Evolutionary conservation across 2,797 vertebrate species (phyloP).

Genomic region (Coranthus polyacanthus): DNA sequence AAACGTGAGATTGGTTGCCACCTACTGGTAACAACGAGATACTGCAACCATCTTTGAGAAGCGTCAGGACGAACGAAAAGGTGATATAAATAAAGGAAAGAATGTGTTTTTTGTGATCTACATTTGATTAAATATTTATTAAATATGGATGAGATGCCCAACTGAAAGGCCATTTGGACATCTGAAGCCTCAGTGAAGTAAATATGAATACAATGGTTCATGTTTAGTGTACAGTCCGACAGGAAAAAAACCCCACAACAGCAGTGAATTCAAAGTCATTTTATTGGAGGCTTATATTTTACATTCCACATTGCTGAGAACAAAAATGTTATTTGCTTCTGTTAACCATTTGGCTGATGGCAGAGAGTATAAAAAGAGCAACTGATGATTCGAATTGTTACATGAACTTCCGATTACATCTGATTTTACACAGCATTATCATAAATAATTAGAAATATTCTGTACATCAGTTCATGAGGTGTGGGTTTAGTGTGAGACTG

Average conservation of each 20-base stretch:
- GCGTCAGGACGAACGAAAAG: too few relatives aligned
- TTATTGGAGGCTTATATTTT: constrained; percentile 66
- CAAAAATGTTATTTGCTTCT: constrained; percentile 35
- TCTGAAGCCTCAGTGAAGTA: too few relatives aligned
- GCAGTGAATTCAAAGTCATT: constrained; percentile 37
- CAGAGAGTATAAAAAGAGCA: constrained; percentile 60
- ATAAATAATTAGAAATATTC: constrained; percentile 48
- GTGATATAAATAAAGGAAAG: too few relatives aligned
- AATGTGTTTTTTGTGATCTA: too few relatives aligned
- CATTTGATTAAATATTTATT: too few relatives aligned
- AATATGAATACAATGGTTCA: too few relatives aligned
- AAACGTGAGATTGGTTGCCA: constrained; percentile 48
- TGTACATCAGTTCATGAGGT: constrained; percentile 33
- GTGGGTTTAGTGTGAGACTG: not conserved
- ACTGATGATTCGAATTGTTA: not conserved
- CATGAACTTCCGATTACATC: too few relatives aligned
- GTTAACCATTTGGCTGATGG: constrained; percentile 37
- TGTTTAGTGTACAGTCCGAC: too few relatives aligned
- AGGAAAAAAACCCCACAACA: too few relatives aligned
- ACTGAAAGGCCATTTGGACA: too few relatives aligned
- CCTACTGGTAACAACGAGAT: constrained; percentile 35
- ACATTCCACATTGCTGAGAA: constrained; percentile 54
- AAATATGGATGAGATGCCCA: too few relatives aligned
- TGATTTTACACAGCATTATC: constrained; percentile 25
- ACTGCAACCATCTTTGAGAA: not conserved